Conservation (phyloP, 2,888 invertebrate genomes). For the Scrobipalpa costella region DNA sequence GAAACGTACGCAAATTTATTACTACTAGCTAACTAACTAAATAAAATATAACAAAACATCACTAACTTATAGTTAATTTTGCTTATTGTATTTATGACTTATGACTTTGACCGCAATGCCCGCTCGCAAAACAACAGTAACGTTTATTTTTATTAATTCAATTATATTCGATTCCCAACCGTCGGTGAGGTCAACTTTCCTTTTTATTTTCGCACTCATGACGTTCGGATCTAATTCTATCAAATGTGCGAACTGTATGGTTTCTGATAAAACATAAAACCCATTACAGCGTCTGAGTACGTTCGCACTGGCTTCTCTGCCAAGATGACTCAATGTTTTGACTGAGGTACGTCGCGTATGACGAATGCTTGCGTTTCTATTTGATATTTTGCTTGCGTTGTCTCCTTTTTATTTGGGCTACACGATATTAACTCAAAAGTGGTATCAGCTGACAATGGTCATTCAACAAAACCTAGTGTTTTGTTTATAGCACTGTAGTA, state of each 20-base stretch:
- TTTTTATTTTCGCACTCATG: neutral
- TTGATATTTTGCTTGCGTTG: neutral
- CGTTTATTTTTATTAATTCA: neutral
- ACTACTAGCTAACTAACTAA: too few species aligned
- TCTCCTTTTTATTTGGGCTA: neutral
- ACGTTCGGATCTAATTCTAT: neutral
- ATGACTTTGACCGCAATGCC: neutral
- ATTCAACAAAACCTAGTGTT: neutral
- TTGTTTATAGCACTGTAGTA: too few species aligned
- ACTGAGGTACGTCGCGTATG: neutral
- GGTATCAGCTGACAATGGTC: neutral
- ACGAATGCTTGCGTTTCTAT: neutral
- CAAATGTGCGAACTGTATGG: neutral
- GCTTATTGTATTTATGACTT: neutral
- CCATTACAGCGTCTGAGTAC: neutral
- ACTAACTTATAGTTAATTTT: too few species aligned
- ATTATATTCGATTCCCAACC: neutral
- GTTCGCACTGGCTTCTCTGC: slow-evolving; percentile 10
- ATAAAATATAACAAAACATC: too few species aligned
- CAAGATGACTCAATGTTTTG: slow-evolving; percentile 19
- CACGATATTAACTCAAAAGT: neutral
- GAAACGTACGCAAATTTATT: too few species aligned
- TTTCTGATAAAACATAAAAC: slow-evolving; percentile 1
- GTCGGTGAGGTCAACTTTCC: slow-evolving; percentile 1
- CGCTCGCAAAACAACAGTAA: neutral